Base-by-base conservation (phyloP, 2,113 vertebrate species). In the Brienomyrus longianalis region DNA sequence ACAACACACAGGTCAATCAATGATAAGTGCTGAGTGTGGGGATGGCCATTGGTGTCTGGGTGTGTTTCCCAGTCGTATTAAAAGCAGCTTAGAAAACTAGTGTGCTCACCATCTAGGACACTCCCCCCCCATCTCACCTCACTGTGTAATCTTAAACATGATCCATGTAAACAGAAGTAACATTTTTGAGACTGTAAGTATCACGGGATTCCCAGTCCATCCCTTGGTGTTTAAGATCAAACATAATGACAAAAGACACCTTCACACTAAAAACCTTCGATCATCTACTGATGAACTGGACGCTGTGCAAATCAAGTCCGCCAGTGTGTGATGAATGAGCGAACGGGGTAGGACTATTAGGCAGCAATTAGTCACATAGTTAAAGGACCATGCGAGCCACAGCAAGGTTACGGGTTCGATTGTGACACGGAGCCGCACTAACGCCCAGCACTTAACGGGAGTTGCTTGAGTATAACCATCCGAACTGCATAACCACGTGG, bases 291-390 rank as follows among this genome's bases (percentile, higher is more conserved):
- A 80, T 80, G 74, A 43, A 43, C 74, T 43, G 35, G 35, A 19
- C 43, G 48, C 10, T 48, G 21, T 43, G 19, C 48, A 48, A 84
- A 84, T 84, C 45, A 2, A 8, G 83, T 23, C 39, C 77, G 2
- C 62, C 83, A 84, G 83, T n/a, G 21, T 23, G 83, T 84, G 83
- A 84, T 48, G 43, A 84, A 84, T 84, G 74, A 80, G 83, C 9
- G 23, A n/a, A 48, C n/a, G 83, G 21, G 2, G 2, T 9, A n/a
- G 39, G 83, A 48, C 39, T 47, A n/a, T 84, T 45, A 45, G 45
- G 83, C 43, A 84, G 83, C 83, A 84, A 45, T 84, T 84, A 48
- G 83, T 43, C 43, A 23, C 43, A 11, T 84, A 47, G 80, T 83
- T 83, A 84, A 84, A 48, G 21, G 23, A 84, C 43, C 9, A 9